phyloP scores from a whole-genome alignment of 2,888 invertebrate species.

The Terebella lapidaria region DNA sequence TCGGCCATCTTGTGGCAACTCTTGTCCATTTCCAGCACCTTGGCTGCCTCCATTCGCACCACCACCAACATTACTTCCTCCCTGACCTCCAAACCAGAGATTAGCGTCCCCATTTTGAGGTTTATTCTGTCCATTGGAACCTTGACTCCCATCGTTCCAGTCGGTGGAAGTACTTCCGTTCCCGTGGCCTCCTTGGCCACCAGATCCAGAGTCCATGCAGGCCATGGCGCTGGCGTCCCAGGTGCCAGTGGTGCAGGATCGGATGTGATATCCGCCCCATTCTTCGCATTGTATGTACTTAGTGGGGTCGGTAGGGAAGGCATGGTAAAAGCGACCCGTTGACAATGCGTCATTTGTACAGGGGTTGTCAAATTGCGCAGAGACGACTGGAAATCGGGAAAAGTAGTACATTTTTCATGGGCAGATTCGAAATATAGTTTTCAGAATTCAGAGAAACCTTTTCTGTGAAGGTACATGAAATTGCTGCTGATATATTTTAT shows the following conservation, averaged over 20 bases:
- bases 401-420: background rate
- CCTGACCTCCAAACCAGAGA: background rate
- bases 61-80: background rate
- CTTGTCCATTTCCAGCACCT: too few relatives aligned
- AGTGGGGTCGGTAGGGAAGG: conserved; percentile 23
- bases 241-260: conserved; percentile 12
- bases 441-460: background rate
- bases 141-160: too few relatives aligned
- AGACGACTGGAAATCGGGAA: background rate
- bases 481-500: too few relatives aligned
- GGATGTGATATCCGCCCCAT: conserved; percentile 26
- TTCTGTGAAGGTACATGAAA: background rate
- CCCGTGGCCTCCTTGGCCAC: too few relatives aligned
- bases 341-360: conserved; percentile 21
- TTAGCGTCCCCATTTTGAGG: background rate
- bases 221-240: too few relatives aligned
- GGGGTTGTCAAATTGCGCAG: conserved; percentile 15
- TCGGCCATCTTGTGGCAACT: too few relatives aligned
- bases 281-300: conserved; percentile 28
- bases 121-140: background rate
- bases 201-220: too few relatives aligned
- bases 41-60: background rate
- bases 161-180: too few relatives aligned
- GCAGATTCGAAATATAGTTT: background rate
- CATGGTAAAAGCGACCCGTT: conserved; percentile 14